Evolutionary conservation across 92 coral and sea anemone genomes (phyloP).

Genomic region (Bergia puertoricense): DNA sequence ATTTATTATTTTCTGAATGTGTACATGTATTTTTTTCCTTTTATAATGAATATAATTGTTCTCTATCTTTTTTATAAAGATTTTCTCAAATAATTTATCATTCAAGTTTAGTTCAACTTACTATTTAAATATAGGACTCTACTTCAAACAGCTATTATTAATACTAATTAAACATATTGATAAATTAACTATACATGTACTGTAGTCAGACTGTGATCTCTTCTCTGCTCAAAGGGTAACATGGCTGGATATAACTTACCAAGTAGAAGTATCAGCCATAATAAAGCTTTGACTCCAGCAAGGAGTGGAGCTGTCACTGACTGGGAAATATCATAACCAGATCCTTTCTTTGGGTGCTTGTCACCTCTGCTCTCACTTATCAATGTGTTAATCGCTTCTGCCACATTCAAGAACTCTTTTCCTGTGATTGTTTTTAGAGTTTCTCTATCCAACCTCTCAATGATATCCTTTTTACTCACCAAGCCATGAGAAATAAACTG

Average conservation of each 20-base stretch:
- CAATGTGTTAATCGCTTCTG: slow-evolving; percentile 37
- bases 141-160: too few species aligned
- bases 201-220: neutral
- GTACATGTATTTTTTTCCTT: too few species aligned
- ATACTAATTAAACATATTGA: too few species aligned
- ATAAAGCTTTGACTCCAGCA: slow-evolving; percentile 12
- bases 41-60: too few species aligned
- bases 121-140: too few species aligned
- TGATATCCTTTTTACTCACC: slow-evolving; percentile 27
- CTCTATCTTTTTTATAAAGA: too few species aligned
- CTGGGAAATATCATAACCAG: neutral
- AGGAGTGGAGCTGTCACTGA: neutral
- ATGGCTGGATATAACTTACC: neutral
- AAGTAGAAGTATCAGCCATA: slow-evolving; percentile 6
- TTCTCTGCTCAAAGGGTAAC: neutral
- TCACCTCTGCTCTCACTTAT: neutral
- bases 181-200: too few species aligned
- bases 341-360: neutral
- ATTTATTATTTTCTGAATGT: too few species aligned
- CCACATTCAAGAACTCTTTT: slow-evolving; percentile 23
- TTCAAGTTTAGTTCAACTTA: too few species aligned
- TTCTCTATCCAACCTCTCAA: slow-evolving; percentile 37
- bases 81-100: too few species aligned
- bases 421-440: slow-evolving; percentile 28
- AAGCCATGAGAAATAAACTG: slow-evolving; percentile 28